Evolutionary conservation across 2,113 vertebrate genomes (phyloP).

Genomic region (Mus pahari): DNA sequence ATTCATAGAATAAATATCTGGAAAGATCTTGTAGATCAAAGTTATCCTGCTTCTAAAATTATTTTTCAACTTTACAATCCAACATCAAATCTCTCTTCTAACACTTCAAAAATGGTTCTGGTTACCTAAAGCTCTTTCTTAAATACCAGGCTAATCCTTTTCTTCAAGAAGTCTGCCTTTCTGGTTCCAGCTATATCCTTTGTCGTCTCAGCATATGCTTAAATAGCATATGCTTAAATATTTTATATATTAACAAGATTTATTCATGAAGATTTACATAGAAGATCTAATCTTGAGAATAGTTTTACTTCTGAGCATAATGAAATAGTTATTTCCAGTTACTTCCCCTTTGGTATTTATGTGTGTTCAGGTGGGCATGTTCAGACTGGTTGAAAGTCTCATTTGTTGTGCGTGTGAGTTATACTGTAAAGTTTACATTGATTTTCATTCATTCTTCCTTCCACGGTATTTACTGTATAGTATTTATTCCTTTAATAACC

Average conservation of each 20-base stretch:
- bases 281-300: neutral
- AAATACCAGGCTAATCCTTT: constrained; percentile 17
- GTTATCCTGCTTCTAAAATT: neutral
- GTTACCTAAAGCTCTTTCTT: constrained; percentile 32
- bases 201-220: constrained; percentile 51
- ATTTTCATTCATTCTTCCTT: neutral
- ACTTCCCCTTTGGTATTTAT: constrained; percentile 11
- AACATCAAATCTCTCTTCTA: constrained; percentile 25
- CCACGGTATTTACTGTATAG: neutral
- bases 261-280: constrained; percentile 58
- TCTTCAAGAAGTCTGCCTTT: constrained; percentile 25
- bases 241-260: constrained; percentile 57
- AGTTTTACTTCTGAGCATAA: constrained; percentile 48
- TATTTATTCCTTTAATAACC: neutral
- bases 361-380: neutral
- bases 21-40: neutral
- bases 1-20: constrained; percentile 13
- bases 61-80: neutral
- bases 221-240: constrained; percentile 68
- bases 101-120: constrained; percentile 30
- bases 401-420: neutral
- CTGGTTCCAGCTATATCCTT: constrained; percentile 31
- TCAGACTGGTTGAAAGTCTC: neutral
- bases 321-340: constrained; percentile 37
- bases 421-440: neutral